Conservation (phyloP, 35 echinoderm and acorn worm genomes). For the Heliocidaris tuberculata region DNA sequence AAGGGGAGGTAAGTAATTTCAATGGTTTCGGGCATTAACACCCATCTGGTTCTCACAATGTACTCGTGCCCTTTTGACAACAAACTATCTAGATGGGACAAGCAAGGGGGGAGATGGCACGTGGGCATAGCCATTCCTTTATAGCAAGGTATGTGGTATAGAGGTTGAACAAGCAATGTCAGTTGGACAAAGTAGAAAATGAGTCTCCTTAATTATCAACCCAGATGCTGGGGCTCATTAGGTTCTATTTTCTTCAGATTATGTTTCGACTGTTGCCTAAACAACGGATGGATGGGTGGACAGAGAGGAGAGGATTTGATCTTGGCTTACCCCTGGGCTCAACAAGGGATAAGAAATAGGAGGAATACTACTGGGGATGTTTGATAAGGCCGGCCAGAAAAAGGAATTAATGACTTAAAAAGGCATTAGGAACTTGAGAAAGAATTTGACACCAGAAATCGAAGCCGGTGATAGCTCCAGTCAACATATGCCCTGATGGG, state of each 20-base stretch:
- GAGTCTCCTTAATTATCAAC: neutral
- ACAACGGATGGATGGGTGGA: neutral
- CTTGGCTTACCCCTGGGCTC: neutral
- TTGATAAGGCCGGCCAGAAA: neutral
- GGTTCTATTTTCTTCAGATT: constrained; percentile 37
- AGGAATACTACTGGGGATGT: neutral
- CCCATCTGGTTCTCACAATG: neutral
- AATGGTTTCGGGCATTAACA: neutral
- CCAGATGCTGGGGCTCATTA: constrained; percentile 25
- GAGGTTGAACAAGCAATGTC: constrained; percentile 35
- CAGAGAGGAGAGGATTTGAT: neutral
- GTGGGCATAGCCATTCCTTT: neutral
- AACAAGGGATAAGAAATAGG: neutral
- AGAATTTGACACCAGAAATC: constrained; percentile 14
- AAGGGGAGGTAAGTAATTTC: neutral
- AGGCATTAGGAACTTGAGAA: neutral
- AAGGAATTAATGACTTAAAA: constrained; percentile 18
- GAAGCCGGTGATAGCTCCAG: neutral
- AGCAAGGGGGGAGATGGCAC: neutral
- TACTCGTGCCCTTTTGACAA: neutral
- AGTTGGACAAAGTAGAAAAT: neutral
- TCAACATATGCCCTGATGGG: neutral
- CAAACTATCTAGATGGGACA: neutral
- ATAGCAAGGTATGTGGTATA: constrained; percentile 29
- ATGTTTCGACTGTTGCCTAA: neutral